A percentile compares a stretch with the other conserved stretches of the same genome.
phyloP scores from a whole-genome alignment of 2,888 invertebrate genomes.

The Spilarctia lutea region DNA sequence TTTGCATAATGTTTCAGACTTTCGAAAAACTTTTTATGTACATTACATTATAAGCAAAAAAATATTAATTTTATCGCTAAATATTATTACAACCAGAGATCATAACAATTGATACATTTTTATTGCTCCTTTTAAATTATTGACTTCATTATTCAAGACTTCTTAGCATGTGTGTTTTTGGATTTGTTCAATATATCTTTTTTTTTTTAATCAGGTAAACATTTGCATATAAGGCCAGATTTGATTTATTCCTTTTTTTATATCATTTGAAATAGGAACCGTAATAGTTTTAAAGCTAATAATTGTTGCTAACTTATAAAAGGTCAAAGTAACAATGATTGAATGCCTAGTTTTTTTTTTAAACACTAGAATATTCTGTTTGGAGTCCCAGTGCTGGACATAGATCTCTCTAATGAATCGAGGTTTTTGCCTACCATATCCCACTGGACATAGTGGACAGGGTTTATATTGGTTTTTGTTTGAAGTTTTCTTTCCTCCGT shows the following conservation, averaged over 20 bases:
- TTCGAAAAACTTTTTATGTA: not conserved
- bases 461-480: no score
- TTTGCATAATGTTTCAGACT: not conserved
- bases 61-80: not conserved
- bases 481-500: no score
- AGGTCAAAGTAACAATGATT: conserved; percentile 1
- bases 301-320: not conserved
- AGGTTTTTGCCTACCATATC: no score
- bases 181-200: not conserved
- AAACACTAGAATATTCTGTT: not conserved
- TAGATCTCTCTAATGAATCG: no score
- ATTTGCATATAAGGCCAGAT: no score
- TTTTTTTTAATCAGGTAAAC: not conserved
- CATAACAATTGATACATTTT: not conserved
- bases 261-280: not conserved
- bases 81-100: not conserved
- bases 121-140: not conserved
- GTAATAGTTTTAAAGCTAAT: not conserved
- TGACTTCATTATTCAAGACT: not conserved
- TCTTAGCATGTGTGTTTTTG: not conserved
- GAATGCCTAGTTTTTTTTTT: not conserved
- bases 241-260: not conserved
- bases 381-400: not conserved
- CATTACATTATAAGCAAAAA: not conserved
- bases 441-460: no score